Conservation (phyloP, 2,888 invertebrate genomes). For the Epinotia brunnichana region DNA sequence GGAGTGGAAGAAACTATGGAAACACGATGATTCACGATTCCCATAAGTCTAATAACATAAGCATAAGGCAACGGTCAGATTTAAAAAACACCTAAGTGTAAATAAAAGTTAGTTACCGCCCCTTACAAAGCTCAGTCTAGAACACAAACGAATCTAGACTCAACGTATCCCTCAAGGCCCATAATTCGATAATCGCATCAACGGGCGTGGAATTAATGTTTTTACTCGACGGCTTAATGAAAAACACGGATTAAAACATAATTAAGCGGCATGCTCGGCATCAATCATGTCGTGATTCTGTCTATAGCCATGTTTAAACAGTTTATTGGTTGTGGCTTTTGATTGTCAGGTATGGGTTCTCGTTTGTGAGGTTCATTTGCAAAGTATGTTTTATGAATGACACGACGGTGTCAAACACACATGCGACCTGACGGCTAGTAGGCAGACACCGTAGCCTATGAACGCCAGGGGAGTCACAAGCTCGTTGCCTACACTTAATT, state of each 20-base stretch:
- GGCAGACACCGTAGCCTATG: too few relatives aligned
- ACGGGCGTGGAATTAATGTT: constrained; percentile 20
- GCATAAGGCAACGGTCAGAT: too few relatives aligned
- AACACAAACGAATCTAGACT: background rate
- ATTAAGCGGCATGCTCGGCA: constrained; percentile 13
- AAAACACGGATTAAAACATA: constrained; percentile 31
- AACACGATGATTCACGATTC: too few relatives aligned
- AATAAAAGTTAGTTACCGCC: too few relatives aligned
- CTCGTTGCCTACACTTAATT: too few relatives aligned
- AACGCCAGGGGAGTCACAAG: too few relatives aligned
- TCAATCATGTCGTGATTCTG: constrained; percentile 30
- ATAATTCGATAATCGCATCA: constrained; percentile 22
- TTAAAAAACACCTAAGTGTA: too few relatives aligned
- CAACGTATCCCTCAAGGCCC: background rate
- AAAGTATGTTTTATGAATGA: background rate
- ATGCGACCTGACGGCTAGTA: too few relatives aligned
- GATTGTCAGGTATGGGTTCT: background rate
- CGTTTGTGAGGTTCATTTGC: background rate
- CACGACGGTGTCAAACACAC: too few relatives aligned
- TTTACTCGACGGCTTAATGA: constrained; percentile 25
- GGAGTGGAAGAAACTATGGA: too few relatives aligned
- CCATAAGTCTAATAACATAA: too few relatives aligned
- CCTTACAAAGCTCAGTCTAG: too few relatives aligned
- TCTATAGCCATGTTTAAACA: constrained; percentile 27
- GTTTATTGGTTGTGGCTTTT: constrained; percentile 18